phyloP scores from a whole-genome alignment of 2,113 vertebrate species.

The Beaufortia kweichowensis region DNA sequence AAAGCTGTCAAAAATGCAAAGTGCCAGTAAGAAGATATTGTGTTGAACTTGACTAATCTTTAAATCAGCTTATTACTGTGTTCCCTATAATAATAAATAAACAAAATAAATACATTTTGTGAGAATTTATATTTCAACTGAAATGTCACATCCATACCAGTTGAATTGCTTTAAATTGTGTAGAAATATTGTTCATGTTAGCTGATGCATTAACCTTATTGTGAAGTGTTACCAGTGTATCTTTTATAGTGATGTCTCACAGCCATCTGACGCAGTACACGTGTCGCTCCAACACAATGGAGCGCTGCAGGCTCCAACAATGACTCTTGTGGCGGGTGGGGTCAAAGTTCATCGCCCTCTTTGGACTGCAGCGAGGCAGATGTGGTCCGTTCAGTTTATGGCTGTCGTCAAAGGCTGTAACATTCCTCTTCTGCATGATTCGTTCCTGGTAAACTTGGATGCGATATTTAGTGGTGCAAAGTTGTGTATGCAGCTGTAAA shows the following conservation, averaged over 20 bases:
- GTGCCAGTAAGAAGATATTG: no score
- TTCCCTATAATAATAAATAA: no score
- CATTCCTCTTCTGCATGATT: slow-evolving; percentile 63
- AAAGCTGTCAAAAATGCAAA: no score
- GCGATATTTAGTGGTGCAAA: slow-evolving; percentile 70
- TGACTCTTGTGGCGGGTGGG: slow-evolving; percentile 61
- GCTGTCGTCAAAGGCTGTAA: slow-evolving; percentile 61
- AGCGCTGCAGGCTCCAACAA: slow-evolving; percentile 67
- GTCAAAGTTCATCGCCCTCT: slow-evolving; percentile 69
- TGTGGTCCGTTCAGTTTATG: slow-evolving; percentile 56
- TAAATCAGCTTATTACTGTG: no score
- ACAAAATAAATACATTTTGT: neutral
- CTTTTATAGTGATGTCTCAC: no score
- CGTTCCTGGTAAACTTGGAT: slow-evolving; percentile 65
- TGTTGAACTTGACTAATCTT: no score
- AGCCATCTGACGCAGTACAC: slow-evolving; percentile 70
- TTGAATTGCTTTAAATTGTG: no score
- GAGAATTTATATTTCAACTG: neutral
- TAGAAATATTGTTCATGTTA: no score
- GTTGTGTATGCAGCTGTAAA: slow-evolving; percentile 74
- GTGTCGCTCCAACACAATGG: slow-evolving; percentile 70
- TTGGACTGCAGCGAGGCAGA: slow-evolving; percentile 55
- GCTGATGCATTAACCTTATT: no score
- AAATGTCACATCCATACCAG: no score
- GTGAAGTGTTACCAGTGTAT: no score